Conservation (phyloP, 2,113 vertebrate genomes). For the Halichoeres trimaculatus region DNA sequence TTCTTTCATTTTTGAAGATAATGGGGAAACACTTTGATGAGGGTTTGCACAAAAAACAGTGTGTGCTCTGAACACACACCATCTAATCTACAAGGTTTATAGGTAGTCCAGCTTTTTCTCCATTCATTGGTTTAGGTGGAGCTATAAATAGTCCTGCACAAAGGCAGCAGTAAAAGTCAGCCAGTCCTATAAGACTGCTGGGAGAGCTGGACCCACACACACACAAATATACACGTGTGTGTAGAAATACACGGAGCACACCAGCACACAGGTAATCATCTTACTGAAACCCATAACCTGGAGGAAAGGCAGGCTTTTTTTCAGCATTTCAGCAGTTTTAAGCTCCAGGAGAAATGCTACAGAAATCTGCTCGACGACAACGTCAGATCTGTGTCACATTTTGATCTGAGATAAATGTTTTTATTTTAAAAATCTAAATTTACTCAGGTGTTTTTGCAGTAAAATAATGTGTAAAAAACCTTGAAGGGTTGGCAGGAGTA, state of each 20-base stretch:
- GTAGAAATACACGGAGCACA: conserved; percentile 4
- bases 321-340: conserved; percentile 31
- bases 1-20: conserved; percentile 22
- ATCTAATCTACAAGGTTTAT: conserved; percentile 68
- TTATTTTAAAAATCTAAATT: no score
- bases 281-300: conserved; percentile 50
- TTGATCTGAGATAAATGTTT: background rate
- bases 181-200: conserved; percentile 63
- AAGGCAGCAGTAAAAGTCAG: conserved; percentile 80
- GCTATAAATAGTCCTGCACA: conserved; percentile 80
- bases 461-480: background rate
- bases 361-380: background rate
- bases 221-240: background rate
- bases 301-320: conserved; percentile 19
- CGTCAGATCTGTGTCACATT: background rate
- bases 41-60: conserved; percentile 20
- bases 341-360: background rate
- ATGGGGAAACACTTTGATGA: conserved; percentile 36
- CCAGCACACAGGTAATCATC: conserved; percentile 54
- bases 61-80: conserved; percentile 23
- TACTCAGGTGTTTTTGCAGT: background rate
- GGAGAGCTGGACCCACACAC: conserved; percentile 31
- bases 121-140: conserved; percentile 66
- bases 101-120: conserved; percentile 59
- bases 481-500: background rate